Evolutionary conservation across 2,113 vertebrate species (phyloP).

Genomic region (Catharus fuscescens): DNA sequence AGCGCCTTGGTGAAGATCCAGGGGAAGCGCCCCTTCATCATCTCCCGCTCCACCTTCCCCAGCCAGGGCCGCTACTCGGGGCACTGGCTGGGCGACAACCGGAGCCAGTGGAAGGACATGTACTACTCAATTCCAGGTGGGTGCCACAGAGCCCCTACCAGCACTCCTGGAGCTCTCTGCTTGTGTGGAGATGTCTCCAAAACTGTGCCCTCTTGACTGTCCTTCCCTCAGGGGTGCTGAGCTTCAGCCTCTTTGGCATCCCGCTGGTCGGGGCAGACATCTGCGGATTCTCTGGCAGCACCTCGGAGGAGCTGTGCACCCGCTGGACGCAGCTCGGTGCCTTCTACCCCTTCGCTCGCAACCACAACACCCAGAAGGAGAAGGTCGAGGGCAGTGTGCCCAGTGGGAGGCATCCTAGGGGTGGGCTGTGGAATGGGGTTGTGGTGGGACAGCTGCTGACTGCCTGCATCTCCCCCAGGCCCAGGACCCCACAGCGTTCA

Average conservation of each 20-base stretch:
- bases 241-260: slow-evolving; percentile 87
- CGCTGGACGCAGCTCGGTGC: slow-evolving; percentile 89
- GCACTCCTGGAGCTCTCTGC: neutral
- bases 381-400: slow-evolving; percentile 43
- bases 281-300: slow-evolving; percentile 82
- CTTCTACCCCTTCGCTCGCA: slow-evolving; percentile 90
- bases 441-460: neutral
- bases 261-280: slow-evolving; percentile 84
- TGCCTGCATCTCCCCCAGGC: slow-evolving; percentile 53
- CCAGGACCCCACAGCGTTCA: slow-evolving; percentile 84
- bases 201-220: neutral
- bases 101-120: slow-evolving; percentile 87
- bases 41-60: slow-evolving; percentile 90
- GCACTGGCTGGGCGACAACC: slow-evolving; percentile 91
- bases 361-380: slow-evolving; percentile 80
- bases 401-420: neutral
- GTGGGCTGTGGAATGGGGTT: accelerated
- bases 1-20: slow-evolving; percentile 82
- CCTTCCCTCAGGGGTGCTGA: slow-evolving; percentile 79
- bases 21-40: slow-evolving; percentile 82
- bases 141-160: neutral
- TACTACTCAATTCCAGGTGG: slow-evolving; percentile 83
- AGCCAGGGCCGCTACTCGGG: slow-evolving; percentile 88
- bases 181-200: accelerated
- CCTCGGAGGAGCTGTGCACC: slow-evolving; percentile 85